Evolutionary conservation across 2,888 invertebrate genomes (phyloP), one percentile per base, ranked within the genome.

Genomic region (Patella depressa): DNA sequence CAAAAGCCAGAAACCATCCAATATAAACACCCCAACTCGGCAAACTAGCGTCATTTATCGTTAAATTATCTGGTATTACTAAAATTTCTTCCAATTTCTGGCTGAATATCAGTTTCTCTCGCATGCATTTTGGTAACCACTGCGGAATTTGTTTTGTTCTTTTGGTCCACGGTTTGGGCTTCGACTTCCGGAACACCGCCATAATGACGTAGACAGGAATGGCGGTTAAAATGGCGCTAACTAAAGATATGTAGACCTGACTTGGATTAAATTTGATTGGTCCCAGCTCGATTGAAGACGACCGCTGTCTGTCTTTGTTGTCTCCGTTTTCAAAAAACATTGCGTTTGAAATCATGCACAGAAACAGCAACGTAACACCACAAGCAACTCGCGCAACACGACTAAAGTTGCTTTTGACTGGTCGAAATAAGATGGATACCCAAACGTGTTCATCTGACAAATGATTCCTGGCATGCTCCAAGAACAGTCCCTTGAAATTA

Each of bases 361-460:
- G 72, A 82, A 85, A 83, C 14, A 85, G 72, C 72, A 85, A 84
- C 11, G 82, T 74, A 4, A 85, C 74, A 19, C 83, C 81, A 29
- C 84, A 85, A 0, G 84, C 79, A 4, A 83, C 82, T 19, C 85
- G 77, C 72, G 85, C 84, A 15, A 80, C 78, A 54, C 85, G 76
- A 4, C 83, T 84, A 65, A 84, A 85, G 72, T 80, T 80, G 70
- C 85, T 85, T 59, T 79, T 80, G 19, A 79, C 79, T 45, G 85
- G 85, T 54, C 85, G 76, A 75, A 83, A 85, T 17, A 82, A 81
- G 0, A 85, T 82, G 5, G 85, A 84, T 12, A 85, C 72, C 85
- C 85, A 85, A 34, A 85, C 81, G 71, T 85, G 85, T 45, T 81
- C 85, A 12, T 85, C 84, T n/a, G 85, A 81, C 17, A 85, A 72